Evolutionary conservation across 1,140 invertebrate genomes (phyloP).

Genomic region (Mya arenaria): DNA sequence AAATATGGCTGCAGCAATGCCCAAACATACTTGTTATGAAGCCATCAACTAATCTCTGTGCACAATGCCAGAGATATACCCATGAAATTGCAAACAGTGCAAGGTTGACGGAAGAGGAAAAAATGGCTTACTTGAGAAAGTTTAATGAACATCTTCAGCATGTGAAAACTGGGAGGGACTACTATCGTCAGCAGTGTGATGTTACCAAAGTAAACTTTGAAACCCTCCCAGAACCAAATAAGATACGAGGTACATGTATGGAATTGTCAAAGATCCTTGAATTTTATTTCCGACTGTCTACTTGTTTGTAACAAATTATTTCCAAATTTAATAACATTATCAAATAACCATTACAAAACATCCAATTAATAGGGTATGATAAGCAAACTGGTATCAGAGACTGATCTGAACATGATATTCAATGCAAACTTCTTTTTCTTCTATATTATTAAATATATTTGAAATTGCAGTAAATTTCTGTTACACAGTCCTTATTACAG

Average conservation of each 20-base stretch:
- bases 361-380: no score
- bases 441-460: no score
- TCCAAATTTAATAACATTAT: no score
- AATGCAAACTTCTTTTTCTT: no score
- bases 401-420: no score
- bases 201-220: background rate
- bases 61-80: background rate
- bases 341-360: no score
- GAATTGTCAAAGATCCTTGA: no score
- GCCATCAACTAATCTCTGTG: background rate
- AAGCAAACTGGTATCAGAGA: no score
- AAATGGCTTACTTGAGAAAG: background rate
- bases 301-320: no score
- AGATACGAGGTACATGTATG: background rate
- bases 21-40: background rate
- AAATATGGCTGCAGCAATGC: background rate
- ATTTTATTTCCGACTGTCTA: no score
- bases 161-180: background rate
- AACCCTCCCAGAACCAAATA: background rate
- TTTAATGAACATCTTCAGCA: background rate
- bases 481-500: no score
- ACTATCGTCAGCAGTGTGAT: background rate
- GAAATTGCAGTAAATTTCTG: no score
- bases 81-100: background rate
- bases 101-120: background rate